These are phyloP conservation scores for Musca domestica DNA, from an alignment of 1,140 invertebrate species.

Conservation along the genomic window DNA sequence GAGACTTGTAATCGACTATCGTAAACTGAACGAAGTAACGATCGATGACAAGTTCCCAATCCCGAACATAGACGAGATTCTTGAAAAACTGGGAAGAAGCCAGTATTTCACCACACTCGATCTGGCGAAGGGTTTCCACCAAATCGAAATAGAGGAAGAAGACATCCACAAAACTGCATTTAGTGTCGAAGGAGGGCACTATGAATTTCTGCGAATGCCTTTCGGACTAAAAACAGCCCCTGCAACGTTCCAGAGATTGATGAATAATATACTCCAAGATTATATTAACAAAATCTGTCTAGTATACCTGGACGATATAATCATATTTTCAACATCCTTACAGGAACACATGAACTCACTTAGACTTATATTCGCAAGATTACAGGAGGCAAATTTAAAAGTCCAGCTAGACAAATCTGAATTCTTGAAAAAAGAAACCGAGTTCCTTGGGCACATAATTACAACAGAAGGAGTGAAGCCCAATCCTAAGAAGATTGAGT, in stretches of 20 bases:
- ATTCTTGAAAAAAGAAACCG: no score
- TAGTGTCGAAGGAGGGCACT: conserved; percentile 41
- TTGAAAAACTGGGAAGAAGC: conserved; percentile 14
- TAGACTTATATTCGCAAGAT: not conserved
- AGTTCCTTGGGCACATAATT: no score
- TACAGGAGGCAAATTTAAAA: no score
- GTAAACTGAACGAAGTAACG: conserved; percentile 17
- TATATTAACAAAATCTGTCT: not conserved
- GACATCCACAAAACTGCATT: conserved; percentile 62
- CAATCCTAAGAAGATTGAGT: no score
- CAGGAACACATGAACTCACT: not conserved
- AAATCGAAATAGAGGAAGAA: no score
- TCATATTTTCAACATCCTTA: not conserved
- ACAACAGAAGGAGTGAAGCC: no score
- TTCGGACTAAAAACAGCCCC: conserved; percentile 54
- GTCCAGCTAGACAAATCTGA: not conserved
- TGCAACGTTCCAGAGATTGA: conserved; percentile 54
- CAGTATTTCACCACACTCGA: conserved; percentile 23
- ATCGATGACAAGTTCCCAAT: conserved; percentile 20
- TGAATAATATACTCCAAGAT: conserved; percentile 32
- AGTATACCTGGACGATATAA: conserved; percentile 1
- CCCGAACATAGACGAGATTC: conserved; percentile 16
- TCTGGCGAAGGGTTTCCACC: conserved; percentile 13
- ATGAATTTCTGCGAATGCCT: conserved; percentile 52
- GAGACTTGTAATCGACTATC: conserved; percentile 2